Conservation (phyloP, 2,113 vertebrate species). For the Pipa parva region DNA sequence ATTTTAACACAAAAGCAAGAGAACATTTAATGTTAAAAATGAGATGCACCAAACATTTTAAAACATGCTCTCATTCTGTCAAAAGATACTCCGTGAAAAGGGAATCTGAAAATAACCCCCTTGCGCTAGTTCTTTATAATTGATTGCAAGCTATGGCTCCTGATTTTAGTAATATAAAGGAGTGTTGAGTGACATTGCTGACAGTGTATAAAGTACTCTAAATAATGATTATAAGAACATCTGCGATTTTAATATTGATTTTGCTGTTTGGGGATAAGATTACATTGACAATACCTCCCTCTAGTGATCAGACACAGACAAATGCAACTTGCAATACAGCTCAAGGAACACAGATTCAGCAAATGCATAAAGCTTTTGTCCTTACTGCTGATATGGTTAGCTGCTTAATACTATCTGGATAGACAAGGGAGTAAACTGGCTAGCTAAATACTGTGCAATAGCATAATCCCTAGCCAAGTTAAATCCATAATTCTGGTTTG, state of each 20-base stretch:
- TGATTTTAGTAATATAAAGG: slow-evolving; percentile 32
- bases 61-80: slow-evolving; percentile 20
- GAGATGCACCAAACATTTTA: neutral
- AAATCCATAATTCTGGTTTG: no score
- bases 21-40: neutral
- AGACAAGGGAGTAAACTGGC: no score
- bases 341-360: no score
- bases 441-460: no score
- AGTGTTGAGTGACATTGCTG: slow-evolving; percentile 19
- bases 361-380: no score
- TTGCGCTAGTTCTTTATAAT: slow-evolving; percentile 14
- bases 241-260: slow-evolving; percentile 25
- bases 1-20: neutral
- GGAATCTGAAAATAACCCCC: slow-evolving; percentile 13
- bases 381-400: no score
- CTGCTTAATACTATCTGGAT: no score
- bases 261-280: neutral
- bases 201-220: slow-evolving; percentile 24
- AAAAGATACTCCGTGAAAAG: slow-evolving; percentile 13
- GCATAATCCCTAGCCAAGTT: no score
- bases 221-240: slow-evolving; percentile 35
- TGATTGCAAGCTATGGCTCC: slow-evolving; percentile 21
- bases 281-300: slow-evolving; percentile 25
- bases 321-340: no score
- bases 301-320: neutral